Base-by-base conservation (phyloP, 2,113 vertebrate genomes). In the Brachionichthys hirsutus region DNA sequence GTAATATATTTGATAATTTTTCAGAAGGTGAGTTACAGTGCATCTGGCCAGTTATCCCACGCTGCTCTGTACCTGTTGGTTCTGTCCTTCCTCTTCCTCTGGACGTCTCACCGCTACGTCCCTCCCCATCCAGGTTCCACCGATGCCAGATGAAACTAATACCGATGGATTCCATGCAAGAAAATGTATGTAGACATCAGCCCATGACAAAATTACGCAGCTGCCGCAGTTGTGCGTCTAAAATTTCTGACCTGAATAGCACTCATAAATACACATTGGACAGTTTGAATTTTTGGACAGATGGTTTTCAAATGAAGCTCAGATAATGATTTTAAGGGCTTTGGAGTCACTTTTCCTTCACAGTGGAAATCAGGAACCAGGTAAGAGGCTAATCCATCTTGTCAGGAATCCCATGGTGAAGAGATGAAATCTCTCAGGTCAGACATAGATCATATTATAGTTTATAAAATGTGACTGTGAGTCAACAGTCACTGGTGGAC, bases 181-280 rank as follows among this genome's bases (percentile, higher is more conserved):
- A 70, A 81, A 56, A 82, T 54, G 67, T 61, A 66, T 54, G 69
- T 54, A 59, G 67, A 77, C 70, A 70, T 77, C 55, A 64, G 58
- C 24, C 48, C 73, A 47, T 78, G 79, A 75, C 75, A 75, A 80
- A 82, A 90, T 88, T 85, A 91, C 82, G 86, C 89, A 90, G 89
- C 87, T 91, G 88, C 88, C 85, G 82, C 80, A 86, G 81, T 88
- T 76, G 74, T 67, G 83, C 88, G 74, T 89, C 91, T 91, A 80
- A 62, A 79, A 80, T 92, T 88, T 91, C 91, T 63, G 66, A 80
- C 87, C 79, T 68, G 78, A 82, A 77, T 40, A 84, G 81, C 65
- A 62, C 65, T 79, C 86, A 86, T 88, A 92, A 90, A 92, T 91
- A 84, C 75, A 80, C 53, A 17, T 20, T 42, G 70, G 88, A 89